Conservation (phyloP, 1,140 invertebrate genomes). For the Bombus impatiens region DNA sequence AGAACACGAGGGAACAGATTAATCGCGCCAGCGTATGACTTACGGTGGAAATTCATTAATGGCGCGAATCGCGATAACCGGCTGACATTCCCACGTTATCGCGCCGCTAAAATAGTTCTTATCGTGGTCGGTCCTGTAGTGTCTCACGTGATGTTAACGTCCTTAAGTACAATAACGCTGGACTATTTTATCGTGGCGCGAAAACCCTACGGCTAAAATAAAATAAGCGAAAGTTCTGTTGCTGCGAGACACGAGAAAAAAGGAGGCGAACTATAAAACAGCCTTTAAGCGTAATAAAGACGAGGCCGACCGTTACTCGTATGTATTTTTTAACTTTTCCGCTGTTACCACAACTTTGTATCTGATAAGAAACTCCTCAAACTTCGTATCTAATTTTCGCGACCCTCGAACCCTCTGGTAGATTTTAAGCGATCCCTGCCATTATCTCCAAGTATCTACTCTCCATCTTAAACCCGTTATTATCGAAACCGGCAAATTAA, state of each 20-base stretch:
- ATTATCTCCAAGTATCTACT: not conserved
- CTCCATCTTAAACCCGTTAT: not conserved
- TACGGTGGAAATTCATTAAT: conserved; percentile 54
- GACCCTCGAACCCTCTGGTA: not conserved
- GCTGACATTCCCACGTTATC: conserved; percentile 57
- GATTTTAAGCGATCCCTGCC: not conserved
- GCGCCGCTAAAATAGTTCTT: conserved; percentile 58
- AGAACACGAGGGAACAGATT: not conserved
- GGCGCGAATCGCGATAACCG: conserved; percentile 54
- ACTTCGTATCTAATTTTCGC: conserved; percentile 4
- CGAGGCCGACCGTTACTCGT: not conserved
- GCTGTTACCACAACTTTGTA: not conserved
- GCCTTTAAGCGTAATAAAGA: conserved; percentile 3
- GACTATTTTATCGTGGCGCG: conserved; percentile 12
- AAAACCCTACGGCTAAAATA: not conserved
- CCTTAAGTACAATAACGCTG: conserved; percentile 25
- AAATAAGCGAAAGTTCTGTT: not conserved
- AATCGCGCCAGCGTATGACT: conserved; percentile 36
- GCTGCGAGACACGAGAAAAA: not conserved
- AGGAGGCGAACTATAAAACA: not conserved
- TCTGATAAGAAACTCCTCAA: not conserved
- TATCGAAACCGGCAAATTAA: not conserved
- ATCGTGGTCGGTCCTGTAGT: conserved; percentile 21
- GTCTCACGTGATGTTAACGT: conserved; percentile 35
- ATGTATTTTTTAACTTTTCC: conserved; percentile 10